Evolutionary conservation across 2,797 vertebrate genomes (phyloP), one percentile per base, ranked within the genome.

Genomic region (Hippoglossus hippoglossus): DNA sequence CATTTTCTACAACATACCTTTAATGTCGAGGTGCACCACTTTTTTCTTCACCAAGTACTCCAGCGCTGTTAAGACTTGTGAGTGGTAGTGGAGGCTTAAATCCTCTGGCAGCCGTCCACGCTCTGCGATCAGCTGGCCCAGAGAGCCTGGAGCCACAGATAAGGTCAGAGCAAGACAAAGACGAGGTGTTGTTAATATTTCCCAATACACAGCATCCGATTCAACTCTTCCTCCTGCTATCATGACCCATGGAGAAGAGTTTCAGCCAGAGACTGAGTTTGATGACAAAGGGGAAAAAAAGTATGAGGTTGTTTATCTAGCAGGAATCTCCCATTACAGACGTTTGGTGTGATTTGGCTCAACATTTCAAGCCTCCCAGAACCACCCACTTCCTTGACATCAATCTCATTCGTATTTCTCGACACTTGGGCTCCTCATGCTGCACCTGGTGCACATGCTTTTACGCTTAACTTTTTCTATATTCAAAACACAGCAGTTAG

Each of bases 11-110:
- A n/a, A 56, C 81, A 65, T 91, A 99, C 98, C 98, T 96, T 99
- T 99, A 61, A 99, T 93, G 55, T 99, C 98, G 24, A 98, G 95
- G 60, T 99, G 98, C 5, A 95, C 94, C 74, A 99, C 92, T 60
- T 91, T 94, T 69, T 92, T 96, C 73, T 92, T 93, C 11, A 94
- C 94, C 60, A 99, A 93, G 89, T 98, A 94, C 74, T 96, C 95
- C 71, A 99, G 88, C 0, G 96, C 97, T 51, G 94, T 94, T 3
- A 96, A 79, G 0, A 96, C 95, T 77, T 98, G 97, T 11, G 91
- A 92, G 71, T 96, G 87, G 90, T 98, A 99, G 84, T 97, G 94
- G 55, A 99, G 95, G 50, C 97, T 96, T 51, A 96, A 92, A 87
- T 99, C 97, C 79, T 99, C 96, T 0, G 96, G 96, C 67, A 99